Conservation (phyloP, 2,888 invertebrate species). For the Pachliopta kotzebuea region DNA sequence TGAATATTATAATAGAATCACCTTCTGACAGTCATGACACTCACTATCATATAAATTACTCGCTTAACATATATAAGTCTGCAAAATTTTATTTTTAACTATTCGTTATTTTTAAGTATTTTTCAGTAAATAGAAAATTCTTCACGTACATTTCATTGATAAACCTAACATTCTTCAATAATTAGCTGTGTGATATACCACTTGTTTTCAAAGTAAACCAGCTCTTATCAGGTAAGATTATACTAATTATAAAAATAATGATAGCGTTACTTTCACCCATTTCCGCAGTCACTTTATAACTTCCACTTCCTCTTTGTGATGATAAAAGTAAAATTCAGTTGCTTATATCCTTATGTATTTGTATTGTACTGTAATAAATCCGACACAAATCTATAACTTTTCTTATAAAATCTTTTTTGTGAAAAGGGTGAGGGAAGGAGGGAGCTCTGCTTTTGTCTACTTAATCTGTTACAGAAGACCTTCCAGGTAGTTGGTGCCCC, state of each 20-base stretch:
- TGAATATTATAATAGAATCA: no score
- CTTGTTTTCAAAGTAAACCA: not conserved
- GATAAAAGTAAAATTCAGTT: not conserved
- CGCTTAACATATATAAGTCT: no score
- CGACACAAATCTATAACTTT: no score
- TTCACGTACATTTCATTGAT: not conserved
- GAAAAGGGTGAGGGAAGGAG: no score
- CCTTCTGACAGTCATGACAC: no score
- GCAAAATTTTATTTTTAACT: no score
- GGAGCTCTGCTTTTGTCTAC: no score
- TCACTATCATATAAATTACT: no score
- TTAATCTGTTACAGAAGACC: no score
- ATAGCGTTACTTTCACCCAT: not conserved
- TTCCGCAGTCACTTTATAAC: slow-evolving; percentile 2
- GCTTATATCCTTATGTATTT: not conserved
- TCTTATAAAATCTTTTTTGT: no score
- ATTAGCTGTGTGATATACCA: not conserved
- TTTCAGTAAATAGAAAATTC: not conserved
- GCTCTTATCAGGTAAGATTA: not conserved
- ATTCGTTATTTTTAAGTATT: no score
- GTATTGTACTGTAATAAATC: not conserved
- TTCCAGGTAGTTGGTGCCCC: no score
- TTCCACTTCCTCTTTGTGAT: not conserved
- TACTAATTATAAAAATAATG: not conserved
- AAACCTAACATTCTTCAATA: not conserved